Base-by-base conservation (phyloP, 23 tunicate species). In the Trididemnum nubilum region DNA sequence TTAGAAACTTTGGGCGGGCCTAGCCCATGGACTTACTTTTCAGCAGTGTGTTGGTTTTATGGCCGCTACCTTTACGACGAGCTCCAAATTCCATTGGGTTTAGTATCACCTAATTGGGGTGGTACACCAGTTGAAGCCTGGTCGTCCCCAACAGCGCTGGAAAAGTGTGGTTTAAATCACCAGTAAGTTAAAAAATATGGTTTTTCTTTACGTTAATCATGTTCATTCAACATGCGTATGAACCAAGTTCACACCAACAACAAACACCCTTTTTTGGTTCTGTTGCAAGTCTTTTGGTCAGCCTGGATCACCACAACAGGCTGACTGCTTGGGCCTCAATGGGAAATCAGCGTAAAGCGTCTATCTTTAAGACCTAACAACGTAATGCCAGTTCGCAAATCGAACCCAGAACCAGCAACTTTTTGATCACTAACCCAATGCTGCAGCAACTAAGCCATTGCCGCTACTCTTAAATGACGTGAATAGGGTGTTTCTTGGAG, bases 41-140 rank as follows among this genome's bases (percentile, higher is more conserved):
- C 96, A 44, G 88, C 96, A 15, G 86, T 85, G 33, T 90, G 96
- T 73, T 90, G 96, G 96, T 65, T 85, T 36, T 90, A 39, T 64
- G 96, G 96, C 18, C 59, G 82, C 38, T 63, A 79, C 65, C 49
- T 90, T 34, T 72, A 84, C 44, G 96, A 85, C 37, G 58, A 66
- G 19, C 3, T 90, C 35, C 72, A 84, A 63, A 71, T 90, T n/a
- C 96, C 96, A 19, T 77, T 90, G 21, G 96, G 96, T 1, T 38
- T 90, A 27, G 72, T 90, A 22, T 82, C 96, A 74, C 69, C 89
- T 1, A 85, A 81, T 34, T 90, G 96, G 96, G 96, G 96, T 1
- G 96, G 96, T n/a, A 90, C 96, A 22, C 85, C 96, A 12, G 49
- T 90, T 0, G 96, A 90, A 84, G 35, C 85, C 3, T 90, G 96